phyloP scores from a whole-genome alignment of 2,888 invertebrate species.

The Melinaea marsaeus region DNA sequence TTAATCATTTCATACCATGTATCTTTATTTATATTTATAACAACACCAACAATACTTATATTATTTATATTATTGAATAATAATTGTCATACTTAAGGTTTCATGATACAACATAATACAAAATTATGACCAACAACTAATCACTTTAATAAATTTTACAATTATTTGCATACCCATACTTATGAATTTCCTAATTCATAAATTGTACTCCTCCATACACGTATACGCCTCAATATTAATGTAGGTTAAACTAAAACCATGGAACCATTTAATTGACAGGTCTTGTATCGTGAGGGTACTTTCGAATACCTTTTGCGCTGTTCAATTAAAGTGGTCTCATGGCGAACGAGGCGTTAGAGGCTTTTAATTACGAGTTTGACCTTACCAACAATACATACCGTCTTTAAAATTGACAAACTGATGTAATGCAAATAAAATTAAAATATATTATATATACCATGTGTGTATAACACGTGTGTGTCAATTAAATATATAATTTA shows the following conservation, averaged over 20 bases:
- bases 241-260: neutral
- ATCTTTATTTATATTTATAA: no score
- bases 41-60: no score
- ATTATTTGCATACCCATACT: no score
- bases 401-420: neutral
- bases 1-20: no score
- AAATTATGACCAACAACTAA: no score
- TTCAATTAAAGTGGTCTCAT: constrained; percentile 28
- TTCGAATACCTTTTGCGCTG: constrained; percentile 23
- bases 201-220: neutral
- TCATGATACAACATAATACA: no score
- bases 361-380: constrained; percentile 37
- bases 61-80: no score
- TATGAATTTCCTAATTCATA: neutral
- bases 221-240: neutral
- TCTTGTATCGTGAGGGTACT: constrained; percentile 17
- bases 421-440: neutral
- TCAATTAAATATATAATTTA: neutral
- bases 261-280: constrained; percentile 20
- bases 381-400: constrained; percentile 25
- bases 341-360: constrained; percentile 16
- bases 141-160: no score
- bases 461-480: neutral
- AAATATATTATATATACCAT: constrained; percentile 1
- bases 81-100: no score